Evolutionary conservation across 2,888 invertebrate species (phyloP).

Genomic region (Cinara cedri): DNA sequence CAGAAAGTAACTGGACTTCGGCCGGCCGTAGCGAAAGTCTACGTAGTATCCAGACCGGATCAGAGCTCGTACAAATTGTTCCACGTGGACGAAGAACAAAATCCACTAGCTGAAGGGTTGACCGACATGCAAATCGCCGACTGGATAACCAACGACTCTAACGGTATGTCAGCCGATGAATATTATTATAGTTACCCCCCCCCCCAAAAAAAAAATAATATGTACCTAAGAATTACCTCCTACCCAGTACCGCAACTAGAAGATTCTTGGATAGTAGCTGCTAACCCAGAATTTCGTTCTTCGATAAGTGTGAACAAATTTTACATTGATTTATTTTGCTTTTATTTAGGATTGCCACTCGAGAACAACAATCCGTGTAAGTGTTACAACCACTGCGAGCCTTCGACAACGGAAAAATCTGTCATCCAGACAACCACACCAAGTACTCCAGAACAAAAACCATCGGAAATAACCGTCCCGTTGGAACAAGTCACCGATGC

Average conservation of each 20-base stretch:
- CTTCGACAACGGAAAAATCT: not conserved
- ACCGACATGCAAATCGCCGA: constrained; percentile 41
- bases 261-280: too few relatives aligned
- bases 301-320: not conserved
- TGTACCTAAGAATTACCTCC: too few relatives aligned
- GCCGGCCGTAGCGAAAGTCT: constrained; percentile 71
- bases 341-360: constrained; percentile 11
- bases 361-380: constrained; percentile 35
- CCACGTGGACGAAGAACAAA: constrained; percentile 63
- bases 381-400: constrained; percentile 31
- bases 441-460: not conserved
- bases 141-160: constrained; percentile 49
- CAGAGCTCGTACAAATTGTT: constrained; percentile 72
- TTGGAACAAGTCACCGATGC: too few relatives aligned
- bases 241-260: too few relatives aligned
- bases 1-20: constrained; percentile 70
- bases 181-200: too few relatives aligned
- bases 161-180: not conserved
- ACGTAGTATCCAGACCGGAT: constrained; percentile 70
- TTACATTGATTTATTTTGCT: not conserved
- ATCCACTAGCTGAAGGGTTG: constrained; percentile 39
- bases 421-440: not conserved
- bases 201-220: too few relatives aligned
- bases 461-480: not conserved
- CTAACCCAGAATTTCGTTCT: too few relatives aligned